Evolutionary conservation across 2,888 invertebrate species (phyloP).

Genomic region (Alloplasta piceator): DNA sequence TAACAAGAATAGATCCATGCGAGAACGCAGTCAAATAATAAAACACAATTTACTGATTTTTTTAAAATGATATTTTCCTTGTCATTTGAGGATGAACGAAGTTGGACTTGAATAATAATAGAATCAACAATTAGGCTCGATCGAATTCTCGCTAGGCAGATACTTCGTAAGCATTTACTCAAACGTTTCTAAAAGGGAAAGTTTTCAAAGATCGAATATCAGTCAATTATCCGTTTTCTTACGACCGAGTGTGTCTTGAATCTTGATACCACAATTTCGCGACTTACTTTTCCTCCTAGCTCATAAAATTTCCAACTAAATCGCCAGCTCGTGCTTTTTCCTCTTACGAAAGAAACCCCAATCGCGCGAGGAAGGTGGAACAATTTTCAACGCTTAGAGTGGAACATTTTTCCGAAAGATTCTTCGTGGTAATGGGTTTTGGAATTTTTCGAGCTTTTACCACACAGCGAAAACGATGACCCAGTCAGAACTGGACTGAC

Average conservation of each 20-base stretch:
- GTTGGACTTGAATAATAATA: no score
- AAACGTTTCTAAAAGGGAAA: not conserved
- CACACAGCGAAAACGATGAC: conserved; percentile 32
- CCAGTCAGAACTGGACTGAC: conserved; percentile 41
- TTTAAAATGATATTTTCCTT: no score
- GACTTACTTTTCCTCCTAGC: conserved; percentile 39
- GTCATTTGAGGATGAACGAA: no score
- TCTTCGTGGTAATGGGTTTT: conserved; percentile 44
- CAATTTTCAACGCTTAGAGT: conserved; percentile 30
- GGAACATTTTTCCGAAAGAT: conserved; percentile 50
- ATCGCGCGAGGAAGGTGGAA: conserved; percentile 12
- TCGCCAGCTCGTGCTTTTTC: conserved; percentile 32
- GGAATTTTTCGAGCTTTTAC: conserved; percentile 36
- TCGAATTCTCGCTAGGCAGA: no score
- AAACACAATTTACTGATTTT: no score
- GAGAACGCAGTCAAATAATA: no score
- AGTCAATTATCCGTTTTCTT: conserved; percentile 58
- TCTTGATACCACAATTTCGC: conserved; percentile 61
- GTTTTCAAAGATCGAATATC: conserved; percentile 29
- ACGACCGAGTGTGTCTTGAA: conserved; percentile 41
- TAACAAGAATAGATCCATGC: no score
- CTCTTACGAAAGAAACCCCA: conserved; percentile 22
- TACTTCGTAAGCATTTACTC: no score
- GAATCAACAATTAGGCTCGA: no score
- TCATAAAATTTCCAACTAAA: conserved; percentile 43